Percentiles rank a stretch among this genome's conserved stretches.
Evolutionary conservation across 2,888 invertebrate genomes (phyloP).

Genomic region (Pogonocherus hispidulus): DNA sequence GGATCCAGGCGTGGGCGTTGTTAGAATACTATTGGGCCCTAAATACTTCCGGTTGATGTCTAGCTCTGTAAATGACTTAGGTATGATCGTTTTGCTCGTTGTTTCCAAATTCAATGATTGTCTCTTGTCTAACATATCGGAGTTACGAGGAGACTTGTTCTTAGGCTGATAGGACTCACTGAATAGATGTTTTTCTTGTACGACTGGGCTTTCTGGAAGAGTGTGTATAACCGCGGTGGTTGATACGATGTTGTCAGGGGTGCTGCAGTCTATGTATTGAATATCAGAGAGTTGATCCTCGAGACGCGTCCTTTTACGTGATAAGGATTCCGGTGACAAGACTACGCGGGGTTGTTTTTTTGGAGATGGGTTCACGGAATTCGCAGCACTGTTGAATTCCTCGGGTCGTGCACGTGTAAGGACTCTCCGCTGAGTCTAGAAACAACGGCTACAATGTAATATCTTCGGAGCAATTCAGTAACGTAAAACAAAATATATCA

Average conservation of each 20-base stretch:
- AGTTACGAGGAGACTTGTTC: constrained; percentile 66
- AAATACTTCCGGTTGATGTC: constrained; percentile 59
- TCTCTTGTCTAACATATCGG: constrained; percentile 61
- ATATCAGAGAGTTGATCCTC: constrained; percentile 85
- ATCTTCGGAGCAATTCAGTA: background rate
- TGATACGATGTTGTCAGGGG: constrained; percentile 74
- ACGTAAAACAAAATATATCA: too few relatives aligned
- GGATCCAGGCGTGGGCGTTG: constrained; percentile 64
- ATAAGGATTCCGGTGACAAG: constrained; percentile 70
- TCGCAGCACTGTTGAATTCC: constrained; percentile 71
- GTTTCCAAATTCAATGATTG: constrained; percentile 64
- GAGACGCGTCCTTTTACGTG: constrained; percentile 77
- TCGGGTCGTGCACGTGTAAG: constrained; percentile 71
- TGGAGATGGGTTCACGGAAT: constrained; percentile 74
- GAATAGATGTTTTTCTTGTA: constrained; percentile 37
- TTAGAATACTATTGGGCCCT: constrained; percentile 56
- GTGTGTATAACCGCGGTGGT: constrained; percentile 65
- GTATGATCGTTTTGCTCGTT: constrained; percentile 48
- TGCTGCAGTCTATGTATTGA: constrained; percentile 85
- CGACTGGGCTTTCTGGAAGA: constrained; percentile 48
- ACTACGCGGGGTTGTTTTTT: constrained; percentile 74
- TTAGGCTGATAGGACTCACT: constrained; percentile 64
- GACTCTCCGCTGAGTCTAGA: constrained; percentile 69
- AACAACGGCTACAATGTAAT: constrained; percentile 34
- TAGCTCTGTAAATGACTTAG: constrained; percentile 64